A percentile compares a stretch with the other conserved stretches of the same genome.
Conservation (phyloP, 2,797 vertebrate genomes). For the Diplodus puntazzo region DNA sequence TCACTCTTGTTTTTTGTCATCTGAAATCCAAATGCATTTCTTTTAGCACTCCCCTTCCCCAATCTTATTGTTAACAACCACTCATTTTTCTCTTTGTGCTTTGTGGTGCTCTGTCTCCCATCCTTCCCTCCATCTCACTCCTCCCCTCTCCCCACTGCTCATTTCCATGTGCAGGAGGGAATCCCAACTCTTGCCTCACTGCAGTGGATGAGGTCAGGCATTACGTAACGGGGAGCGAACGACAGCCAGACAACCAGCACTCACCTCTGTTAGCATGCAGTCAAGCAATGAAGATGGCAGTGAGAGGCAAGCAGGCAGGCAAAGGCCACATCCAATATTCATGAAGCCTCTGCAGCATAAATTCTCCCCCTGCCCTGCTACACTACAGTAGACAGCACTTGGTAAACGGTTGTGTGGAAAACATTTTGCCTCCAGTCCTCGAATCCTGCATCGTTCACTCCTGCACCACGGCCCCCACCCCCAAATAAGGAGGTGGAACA, state of each 20-base stretch:
- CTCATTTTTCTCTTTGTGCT: slow-evolving; percentile 26
- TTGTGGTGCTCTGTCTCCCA: slow-evolving; percentile 20
- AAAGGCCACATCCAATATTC: slow-evolving; percentile 77
- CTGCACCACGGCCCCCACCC: not conserved
- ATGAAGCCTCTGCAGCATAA: slow-evolving; percentile 79
- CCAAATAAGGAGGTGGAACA: slow-evolving; percentile 6
- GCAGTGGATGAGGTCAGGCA: slow-evolving; percentile 75
- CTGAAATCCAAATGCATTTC: not conserved
- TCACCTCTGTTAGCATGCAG: slow-evolving; percentile 65
- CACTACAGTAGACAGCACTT: slow-evolving; percentile 47
- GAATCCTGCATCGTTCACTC: not conserved
- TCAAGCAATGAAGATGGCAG: slow-evolving; percentile 59
- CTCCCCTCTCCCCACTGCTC: slow-evolving; percentile 24
- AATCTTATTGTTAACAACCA: slow-evolving; percentile 14
- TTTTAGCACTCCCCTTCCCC: not conserved
- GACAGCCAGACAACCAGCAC: slow-evolving; percentile 63
- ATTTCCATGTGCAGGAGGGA: slow-evolving; percentile 78
- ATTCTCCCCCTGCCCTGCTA: slow-evolving; percentile 51
- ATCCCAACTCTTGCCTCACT: slow-evolving; percentile 82
- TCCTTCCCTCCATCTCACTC: not conserved
- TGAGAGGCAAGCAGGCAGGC: slow-evolving; percentile 44
- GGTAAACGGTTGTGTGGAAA: slow-evolving; percentile 38
- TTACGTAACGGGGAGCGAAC: slow-evolving; percentile 78
- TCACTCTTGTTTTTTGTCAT: slow-evolving; percentile 15
- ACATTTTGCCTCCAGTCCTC: slow-evolving; percentile 38